These are phyloP conservation scores for Syrphus vitripennis DNA, from an alignment of 2,888 invertebrate species.

Conservation along the genomic window DNA sequence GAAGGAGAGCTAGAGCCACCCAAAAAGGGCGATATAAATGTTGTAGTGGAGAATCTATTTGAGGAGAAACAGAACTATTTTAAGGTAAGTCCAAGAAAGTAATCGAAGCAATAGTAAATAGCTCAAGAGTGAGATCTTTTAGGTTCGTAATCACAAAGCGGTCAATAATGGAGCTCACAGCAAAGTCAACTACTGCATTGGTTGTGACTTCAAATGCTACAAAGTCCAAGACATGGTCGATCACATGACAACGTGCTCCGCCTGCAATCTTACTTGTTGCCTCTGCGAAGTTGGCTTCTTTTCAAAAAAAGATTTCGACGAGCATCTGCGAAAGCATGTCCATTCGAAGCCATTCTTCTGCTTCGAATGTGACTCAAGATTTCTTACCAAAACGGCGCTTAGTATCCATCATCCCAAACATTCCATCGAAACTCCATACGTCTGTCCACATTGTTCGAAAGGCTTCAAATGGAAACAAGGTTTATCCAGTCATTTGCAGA, in stretches of 20 bases:
- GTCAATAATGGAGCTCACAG: conserved; percentile 74
- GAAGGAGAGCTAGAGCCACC: conserved; percentile 38
- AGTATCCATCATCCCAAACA: conserved; percentile 83
- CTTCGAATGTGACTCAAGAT: conserved; percentile 81
- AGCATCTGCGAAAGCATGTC: conserved; percentile 81
- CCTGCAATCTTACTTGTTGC: conserved; percentile 78
- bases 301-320: conserved; percentile 77
- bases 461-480: conserved; percentile 85
- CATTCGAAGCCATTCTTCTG: conserved; percentile 82
- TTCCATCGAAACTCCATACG: conserved; percentile 82
- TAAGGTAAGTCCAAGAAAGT: not conserved
- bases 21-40: conserved; percentile 65
- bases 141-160: conserved; percentile 48
- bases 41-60: conserved; percentile 75
- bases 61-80: conserved; percentile 77
- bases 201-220: conserved; percentile 80
- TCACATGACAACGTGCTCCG: conserved; percentile 77
- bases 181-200: conserved; percentile 80
- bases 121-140: not conserved
- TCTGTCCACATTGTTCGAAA: conserved; percentile 82
- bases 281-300: conserved; percentile 79
- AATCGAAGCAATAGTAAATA: not conserved
- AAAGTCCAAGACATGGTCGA: conserved; percentile 80
- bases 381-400: conserved; percentile 82
- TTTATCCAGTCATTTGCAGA: conserved; percentile 82